Percentiles rank a stretch among this genome's conserved stretches.
Conservation (phyloP, 2,888 invertebrate genomes). For the Stramonita haemastoma region DNA sequence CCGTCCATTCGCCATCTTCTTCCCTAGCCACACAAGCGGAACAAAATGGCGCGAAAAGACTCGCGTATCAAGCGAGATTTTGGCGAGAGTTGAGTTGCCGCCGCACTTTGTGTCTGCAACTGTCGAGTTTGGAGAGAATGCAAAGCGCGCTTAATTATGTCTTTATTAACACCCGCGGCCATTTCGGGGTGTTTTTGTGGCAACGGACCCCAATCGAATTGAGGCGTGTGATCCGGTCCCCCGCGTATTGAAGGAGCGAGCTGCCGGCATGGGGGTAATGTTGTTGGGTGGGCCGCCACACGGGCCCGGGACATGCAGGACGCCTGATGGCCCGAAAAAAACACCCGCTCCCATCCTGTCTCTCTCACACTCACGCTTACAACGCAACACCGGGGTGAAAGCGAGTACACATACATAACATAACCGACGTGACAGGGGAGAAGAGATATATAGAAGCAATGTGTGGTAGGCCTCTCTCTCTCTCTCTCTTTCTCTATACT, state of each 20-base stretch:
- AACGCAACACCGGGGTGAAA: neutral
- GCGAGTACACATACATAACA: neutral
- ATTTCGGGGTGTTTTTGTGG: slow-evolving; percentile 25
- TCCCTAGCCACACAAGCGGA: slow-evolving; percentile 4
- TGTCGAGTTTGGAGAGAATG: slow-evolving; percentile 17
- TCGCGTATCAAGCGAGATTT: slow-evolving; percentile 29
- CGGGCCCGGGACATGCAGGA: slow-evolving; percentile 1
- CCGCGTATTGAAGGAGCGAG: neutral
- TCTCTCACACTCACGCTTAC: neutral
- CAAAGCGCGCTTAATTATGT: slow-evolving; percentile 40
- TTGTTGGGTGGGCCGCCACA: neutral
- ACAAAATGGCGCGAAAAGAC: slow-evolving; percentile 21
- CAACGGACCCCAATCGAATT: slow-evolving; percentile 16
- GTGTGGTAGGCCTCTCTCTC: too few species aligned
- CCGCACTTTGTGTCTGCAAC: slow-evolving; percentile 20
- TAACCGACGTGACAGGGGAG: too few species aligned
- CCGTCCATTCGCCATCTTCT: neutral
- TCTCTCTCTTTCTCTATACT: too few species aligned
- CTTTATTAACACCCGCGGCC: slow-evolving; percentile 39
- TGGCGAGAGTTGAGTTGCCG: slow-evolving; percentile 29
- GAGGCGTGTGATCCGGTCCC: slow-evolving; percentile 27
- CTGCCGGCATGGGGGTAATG: slow-evolving; percentile 1
- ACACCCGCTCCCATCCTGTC: neutral
- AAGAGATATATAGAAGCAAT: neutral
- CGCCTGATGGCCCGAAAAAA: neutral